These are phyloP conservation scores for Pantelozetes paolii DNA, from an alignment of 2,888 invertebrate genomes.

Conservation along the genomic window DNA sequence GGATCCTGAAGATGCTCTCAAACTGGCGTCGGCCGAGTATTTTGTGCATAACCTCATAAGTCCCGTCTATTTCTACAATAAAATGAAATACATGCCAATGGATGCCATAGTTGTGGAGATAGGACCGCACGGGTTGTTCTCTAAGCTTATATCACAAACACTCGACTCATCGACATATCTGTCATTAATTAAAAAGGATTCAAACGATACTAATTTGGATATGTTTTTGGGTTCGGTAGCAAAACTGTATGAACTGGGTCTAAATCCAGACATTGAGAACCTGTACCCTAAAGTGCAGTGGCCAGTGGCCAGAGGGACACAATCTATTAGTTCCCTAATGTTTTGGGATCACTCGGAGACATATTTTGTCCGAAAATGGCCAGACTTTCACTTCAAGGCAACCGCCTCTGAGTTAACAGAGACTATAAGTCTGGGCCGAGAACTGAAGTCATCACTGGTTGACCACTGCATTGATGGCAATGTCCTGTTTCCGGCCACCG, in stretches of 20 bases:
- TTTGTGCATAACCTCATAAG: constrained; percentile 92
- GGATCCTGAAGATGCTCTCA: constrained; percentile 66
- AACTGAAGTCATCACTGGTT: constrained; percentile 59
- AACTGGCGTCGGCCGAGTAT: constrained; percentile 80
- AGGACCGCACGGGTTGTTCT: constrained; percentile 79
- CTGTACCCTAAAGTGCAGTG: constrained; percentile 61
- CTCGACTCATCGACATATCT: constrained; percentile 58
- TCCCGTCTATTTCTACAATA: constrained; percentile 87
- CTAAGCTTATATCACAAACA: background rate
- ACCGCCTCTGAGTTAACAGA: constrained; percentile 61
- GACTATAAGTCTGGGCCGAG: constrained; percentile 60
- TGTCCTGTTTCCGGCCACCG: constrained; percentile 57
- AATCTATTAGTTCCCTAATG: constrained; percentile 76
- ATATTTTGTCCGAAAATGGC: constrained; percentile 51
- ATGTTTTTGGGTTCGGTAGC: constrained; percentile 76
- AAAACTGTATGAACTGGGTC: constrained; percentile 72
- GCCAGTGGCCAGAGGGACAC: constrained; percentile 86
- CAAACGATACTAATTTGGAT: constrained; percentile 67
- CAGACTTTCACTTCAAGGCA: constrained; percentile 42
- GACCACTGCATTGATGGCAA: constrained; percentile 63
- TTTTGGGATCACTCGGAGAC: constrained; percentile 76
- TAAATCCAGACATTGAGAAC: constrained; percentile 66
- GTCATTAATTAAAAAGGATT: constrained; percentile 73
- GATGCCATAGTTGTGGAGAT: constrained; percentile 86
- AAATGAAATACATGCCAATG: constrained; percentile 72